Conservation (phyloP, 2,113 vertebrate species). For the Solenodon paradoxus region DNA sequence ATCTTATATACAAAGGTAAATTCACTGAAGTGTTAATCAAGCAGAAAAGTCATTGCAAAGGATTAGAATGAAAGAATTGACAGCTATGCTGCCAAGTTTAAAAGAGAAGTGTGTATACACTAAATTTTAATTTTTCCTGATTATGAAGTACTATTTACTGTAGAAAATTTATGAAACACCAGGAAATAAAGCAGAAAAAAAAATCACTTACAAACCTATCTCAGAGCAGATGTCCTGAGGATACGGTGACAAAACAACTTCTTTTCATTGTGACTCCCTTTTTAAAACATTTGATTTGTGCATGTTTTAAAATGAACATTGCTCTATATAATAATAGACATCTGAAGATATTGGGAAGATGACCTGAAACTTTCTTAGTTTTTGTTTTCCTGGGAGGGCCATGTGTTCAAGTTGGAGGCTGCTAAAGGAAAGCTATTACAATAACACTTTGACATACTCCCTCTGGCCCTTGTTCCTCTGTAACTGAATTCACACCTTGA, state of each 20-base stretch:
- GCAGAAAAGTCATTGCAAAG: not conserved
- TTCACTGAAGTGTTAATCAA: not conserved
- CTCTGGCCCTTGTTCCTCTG: not conserved
- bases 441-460: not conserved
- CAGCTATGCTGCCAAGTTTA: not conserved
- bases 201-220: not conserved
- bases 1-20: not conserved
- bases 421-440: not conserved
- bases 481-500: not conserved
- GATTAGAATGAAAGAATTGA: not conserved
- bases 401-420: not conserved
- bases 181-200: not conserved
- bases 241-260: not conserved
- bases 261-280: not conserved
- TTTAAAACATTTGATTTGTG: not conserved
- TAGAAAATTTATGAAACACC: not conserved
- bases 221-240: not conserved
- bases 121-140: not conserved
- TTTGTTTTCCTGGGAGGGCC: not conserved
- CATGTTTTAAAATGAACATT: constrained; percentile 25
- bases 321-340: not conserved
- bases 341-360: not conserved
- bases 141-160: not conserved
- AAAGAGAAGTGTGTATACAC: not conserved
- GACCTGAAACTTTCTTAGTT: not conserved